Base-by-base conservation (phyloP, 2,797 vertebrate genomes). In the Psittacula echo region DNA sequence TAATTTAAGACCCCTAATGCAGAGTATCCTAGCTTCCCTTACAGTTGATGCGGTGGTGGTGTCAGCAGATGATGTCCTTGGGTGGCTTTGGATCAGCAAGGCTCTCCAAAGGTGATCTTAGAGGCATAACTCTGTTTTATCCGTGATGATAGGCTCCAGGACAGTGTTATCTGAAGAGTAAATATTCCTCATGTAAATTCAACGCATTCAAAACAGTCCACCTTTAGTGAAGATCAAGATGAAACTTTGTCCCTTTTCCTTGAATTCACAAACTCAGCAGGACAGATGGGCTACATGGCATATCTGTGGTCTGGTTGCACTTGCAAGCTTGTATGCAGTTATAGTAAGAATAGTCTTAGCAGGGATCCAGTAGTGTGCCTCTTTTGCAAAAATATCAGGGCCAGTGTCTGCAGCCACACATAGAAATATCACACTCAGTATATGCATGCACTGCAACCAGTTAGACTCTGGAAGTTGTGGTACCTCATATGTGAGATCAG, bases 201-300 rank as follows among this genome's bases (percentile, higher is more conserved):
- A 62, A 23, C 5, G 77, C 48, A 66, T 48, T 77, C 29, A 44
- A 76, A 90, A 22, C 15, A 27, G 7, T 39, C 18, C 71, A 5
- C 8, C 27, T 29, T 9, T 45, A 9, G 9, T 41, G 22, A 86
- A 62, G 6, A 48, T 58, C 37, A 80, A 62, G 50, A 48, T 17
- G 10, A 85, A 34, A 13, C 26, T 70, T 50, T 88, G 1, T 41
- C 34, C 9, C 3, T 42, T 48, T 80, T 66, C 66, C 75, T 41
- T 23, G 29, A 21, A 8, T 45, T 83, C 29, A 53, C 22, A 62
- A 48, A 48, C 2, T 62, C 60, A 45, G 7, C 11, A 30, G n/a
- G 6, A 3, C 2, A 2, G 5, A 22, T 8, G 21, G 27, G 26
- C 20, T 50, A 18, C 9, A 7, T 26, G 13, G 7, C 9, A 7